phyloP scores from a whole-genome alignment of 2,113 vertebrate species.

The Gymnobelideus leadbeateri region DNA sequence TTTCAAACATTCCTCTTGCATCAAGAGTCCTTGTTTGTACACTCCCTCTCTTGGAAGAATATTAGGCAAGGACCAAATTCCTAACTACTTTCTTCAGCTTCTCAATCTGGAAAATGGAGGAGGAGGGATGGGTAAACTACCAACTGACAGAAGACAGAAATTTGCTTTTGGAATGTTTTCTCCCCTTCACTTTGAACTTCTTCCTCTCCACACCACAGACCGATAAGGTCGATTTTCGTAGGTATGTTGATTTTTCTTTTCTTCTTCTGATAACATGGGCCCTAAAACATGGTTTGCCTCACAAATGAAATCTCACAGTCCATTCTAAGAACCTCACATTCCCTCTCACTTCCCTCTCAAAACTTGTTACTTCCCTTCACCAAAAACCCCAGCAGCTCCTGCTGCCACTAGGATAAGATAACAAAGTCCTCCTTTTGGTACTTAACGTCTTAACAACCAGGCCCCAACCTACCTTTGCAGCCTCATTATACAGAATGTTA shows the following conservation, averaged over 20 bases:
- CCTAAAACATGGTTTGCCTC: neutral
- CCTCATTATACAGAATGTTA: neutral
- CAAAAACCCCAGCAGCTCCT: neutral
- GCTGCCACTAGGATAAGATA: neutral
- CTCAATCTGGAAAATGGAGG: constrained; percentile 39
- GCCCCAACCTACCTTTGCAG: neutral
- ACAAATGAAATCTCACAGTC: neutral
- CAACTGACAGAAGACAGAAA: neutral
- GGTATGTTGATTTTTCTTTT: constrained; percentile 9
- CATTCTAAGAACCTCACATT: neutral
- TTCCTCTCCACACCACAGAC: constrained; percentile 24
- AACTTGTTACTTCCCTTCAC: neutral
- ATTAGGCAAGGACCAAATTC: constrained; percentile 5
- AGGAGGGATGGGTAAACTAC: neutral
- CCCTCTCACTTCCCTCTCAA: neutral
- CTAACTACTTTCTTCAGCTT: constrained; percentile 47
- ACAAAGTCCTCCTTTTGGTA: neutral
- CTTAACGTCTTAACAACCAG: neutral
- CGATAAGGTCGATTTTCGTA: constrained; percentile 24
- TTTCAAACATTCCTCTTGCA: constrained; percentile 65
- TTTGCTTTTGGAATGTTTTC: neutral
- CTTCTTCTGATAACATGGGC: constrained; percentile 3
- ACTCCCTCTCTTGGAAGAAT: constrained; percentile 53
- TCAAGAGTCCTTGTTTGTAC: constrained; percentile 59
- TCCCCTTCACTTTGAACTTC: neutral